A percentile compares a stretch with the other conserved stretches of the same genome.
These are phyloP conservation scores for Hozukius guyotensis DNA, from an alignment of 2,797 vertebrate genomes.

Conservation along the genomic window DNA sequence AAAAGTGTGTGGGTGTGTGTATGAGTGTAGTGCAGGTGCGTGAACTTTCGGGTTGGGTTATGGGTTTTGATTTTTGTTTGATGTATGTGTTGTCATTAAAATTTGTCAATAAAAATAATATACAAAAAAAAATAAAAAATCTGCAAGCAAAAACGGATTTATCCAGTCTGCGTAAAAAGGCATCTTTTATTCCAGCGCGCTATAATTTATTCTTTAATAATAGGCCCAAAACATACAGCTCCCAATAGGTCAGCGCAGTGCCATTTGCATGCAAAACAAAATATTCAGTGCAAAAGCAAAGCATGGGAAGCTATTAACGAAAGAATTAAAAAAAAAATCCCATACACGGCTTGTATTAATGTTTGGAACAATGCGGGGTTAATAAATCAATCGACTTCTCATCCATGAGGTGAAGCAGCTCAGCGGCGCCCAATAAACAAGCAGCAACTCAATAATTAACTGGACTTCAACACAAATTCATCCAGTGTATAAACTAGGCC, in stretches of 20 bases:
- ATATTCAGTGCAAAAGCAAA: slow-evolving; percentile 27
- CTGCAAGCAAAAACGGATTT: slow-evolving; percentile 70
- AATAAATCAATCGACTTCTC: slow-evolving; percentile 80
- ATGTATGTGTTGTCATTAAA: too few species aligned
- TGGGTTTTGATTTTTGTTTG: too few species aligned
- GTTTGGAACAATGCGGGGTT: slow-evolving; percentile 72
- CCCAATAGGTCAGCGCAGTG: slow-evolving; percentile 75
- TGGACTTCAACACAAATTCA: slow-evolving; percentile 78
- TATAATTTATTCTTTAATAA: slow-evolving; percentile 81
- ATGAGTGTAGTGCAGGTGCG: too few species aligned
- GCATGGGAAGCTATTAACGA: slow-evolving; percentile 54
- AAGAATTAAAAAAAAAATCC: slow-evolving; percentile 58
- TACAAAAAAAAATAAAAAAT: too few species aligned
- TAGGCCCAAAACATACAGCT: slow-evolving; percentile 70
- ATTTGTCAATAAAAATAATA: too few species aligned
- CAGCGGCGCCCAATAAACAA: slow-evolving; percentile 78
- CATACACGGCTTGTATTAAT: slow-evolving; percentile 52
- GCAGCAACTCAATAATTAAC: slow-evolving; percentile 79
- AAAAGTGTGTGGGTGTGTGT: too few species aligned
- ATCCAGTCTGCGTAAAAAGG: slow-evolving; percentile 66
- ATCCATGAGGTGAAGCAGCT: slow-evolving; percentile 74
- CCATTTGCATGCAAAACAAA: slow-evolving; percentile 66
- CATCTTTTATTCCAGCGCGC: slow-evolving; percentile 62
- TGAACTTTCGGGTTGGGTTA: too few species aligned
- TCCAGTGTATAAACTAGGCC: slow-evolving; percentile 77